Base-by-base conservation (phyloP, 2,797 vertebrate species). In the Acipenser ruthenus region DNA sequence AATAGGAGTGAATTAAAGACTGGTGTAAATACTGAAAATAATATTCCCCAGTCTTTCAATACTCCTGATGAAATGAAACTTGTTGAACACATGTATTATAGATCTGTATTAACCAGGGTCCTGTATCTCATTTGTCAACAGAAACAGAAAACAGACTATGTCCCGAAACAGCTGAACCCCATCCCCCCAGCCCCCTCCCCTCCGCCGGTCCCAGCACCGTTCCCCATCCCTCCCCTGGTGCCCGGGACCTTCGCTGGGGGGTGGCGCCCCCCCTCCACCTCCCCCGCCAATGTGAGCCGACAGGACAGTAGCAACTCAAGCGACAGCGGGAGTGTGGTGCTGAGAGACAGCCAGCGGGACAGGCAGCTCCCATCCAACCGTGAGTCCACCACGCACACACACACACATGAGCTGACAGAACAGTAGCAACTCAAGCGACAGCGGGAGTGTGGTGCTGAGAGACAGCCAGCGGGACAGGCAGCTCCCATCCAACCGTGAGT, bases 101-200 rank as follows among this genome's bases (percentile, higher is more conserved):
- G 18, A 9, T 8, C 11, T 59, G 56, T 8, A 56, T 66, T 6
- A 18, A 7, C 49, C 23, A 50, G 9, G 2, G 10, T 18, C 9
- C 4, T 48, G 50, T 37, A 2, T 6, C 23, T 37, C 60, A 10
- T 55, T 55, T 60, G 10, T 77, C 63, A 66, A 5, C 85, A 98
- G 96, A 99, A 97, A 51, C 95, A 99, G 70, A 88, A 87, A 74
- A 80, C 83, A 0, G 93, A 96, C 65, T 82, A 80, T 0, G 65
- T 81, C 1, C 76, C 86, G 7, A 92, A 89, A 58, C 77, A 86
- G 0, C 47, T 69, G 0, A 84, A 83, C 0, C 68, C 83, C 0
- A 77, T 82, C 0, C 86, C 89, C 0, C 84, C 84, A 0, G 79
- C 76, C 47, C 85, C 68, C 4, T 86, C 72, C 0, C 89, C 89